Percentiles rank a stretch among this genome's conserved stretches.
Evolutionary conservation across 2,888 invertebrate genomes (phyloP).

Genomic region (Ypsolopha scabrella): DNA sequence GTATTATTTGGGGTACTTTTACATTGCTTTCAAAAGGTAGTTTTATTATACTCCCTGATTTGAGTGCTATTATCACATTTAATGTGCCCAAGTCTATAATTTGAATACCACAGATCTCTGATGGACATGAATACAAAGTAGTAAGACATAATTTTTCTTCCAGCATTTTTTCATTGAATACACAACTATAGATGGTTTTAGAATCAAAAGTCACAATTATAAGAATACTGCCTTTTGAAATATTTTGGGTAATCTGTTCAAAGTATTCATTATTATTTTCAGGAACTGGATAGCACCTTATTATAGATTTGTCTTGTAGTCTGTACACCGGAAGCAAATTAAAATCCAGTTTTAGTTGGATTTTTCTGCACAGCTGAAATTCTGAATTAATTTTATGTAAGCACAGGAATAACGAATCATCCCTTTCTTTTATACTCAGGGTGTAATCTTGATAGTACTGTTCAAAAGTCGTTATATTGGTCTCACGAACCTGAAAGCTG

Average conservation of each 20-base stretch:
- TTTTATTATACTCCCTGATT: constrained; percentile 38
- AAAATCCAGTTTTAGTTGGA: constrained; percentile 14
- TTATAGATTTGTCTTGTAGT: constrained; percentile 18
- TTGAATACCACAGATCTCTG: constrained; percentile 35
- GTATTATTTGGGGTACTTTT: constrained; percentile 20
- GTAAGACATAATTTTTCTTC: constrained; percentile 18
- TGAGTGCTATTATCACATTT: constrained; percentile 30
- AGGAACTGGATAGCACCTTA: constrained; percentile 15
- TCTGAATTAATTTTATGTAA: constrained; percentile 29
- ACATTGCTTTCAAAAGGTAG: constrained; percentile 19
- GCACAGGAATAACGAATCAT: constrained; percentile 22
- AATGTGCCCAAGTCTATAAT: constrained; percentile 18
- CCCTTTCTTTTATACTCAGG: constrained; percentile 30
- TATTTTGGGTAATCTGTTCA: constrained; percentile 14
- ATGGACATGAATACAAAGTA: constrained; percentile 37
- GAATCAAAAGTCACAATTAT: constrained; percentile 32
- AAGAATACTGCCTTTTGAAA: constrained; percentile 14
- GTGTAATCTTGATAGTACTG: constrained; percentile 18
- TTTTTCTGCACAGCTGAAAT: constrained; percentile 23
- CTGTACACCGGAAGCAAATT: constrained; percentile 13
- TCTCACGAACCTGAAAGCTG: constrained; percentile 25
- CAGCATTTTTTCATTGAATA: constrained; percentile 20
- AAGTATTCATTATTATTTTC: constrained; percentile 14
- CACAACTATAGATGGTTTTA: constrained; percentile 25
- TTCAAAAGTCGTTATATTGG: constrained; percentile 19